Evolutionary conservation across 2,797 vertebrate species (phyloP).

Genomic region (Chaunax sp.): DNA sequence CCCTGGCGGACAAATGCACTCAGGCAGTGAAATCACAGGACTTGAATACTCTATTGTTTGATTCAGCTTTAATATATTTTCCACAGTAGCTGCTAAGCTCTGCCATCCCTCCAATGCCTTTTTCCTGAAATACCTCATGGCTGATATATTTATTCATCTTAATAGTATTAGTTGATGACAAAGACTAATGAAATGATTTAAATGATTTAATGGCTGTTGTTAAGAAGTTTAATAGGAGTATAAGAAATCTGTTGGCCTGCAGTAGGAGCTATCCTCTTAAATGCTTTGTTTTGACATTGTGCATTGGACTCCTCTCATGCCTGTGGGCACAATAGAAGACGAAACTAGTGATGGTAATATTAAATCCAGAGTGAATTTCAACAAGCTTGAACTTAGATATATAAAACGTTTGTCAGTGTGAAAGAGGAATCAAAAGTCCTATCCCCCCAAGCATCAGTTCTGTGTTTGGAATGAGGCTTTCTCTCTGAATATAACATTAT

Average conservation of each 20-base stretch:
- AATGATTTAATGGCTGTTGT: slow-evolving; percentile 14
- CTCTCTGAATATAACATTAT: background rate
- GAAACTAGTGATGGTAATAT: background rate
- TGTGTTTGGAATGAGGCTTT: background rate
- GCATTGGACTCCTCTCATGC: background rate
- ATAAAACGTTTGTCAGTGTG: no score
- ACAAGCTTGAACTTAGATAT: background rate
- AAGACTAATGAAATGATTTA: slow-evolving; percentile 7
- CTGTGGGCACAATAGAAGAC: background rate
- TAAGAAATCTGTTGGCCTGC: slow-evolving; percentile 3
- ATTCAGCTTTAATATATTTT: slow-evolving; percentile 66
- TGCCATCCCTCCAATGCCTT: slow-evolving; percentile 43
- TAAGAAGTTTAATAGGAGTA: slow-evolving; percentile 7
- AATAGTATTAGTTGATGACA: slow-evolving; percentile 28
- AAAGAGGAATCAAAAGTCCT: no score
- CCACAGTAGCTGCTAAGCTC: slow-evolving; percentile 58
- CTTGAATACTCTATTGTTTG: slow-evolving; percentile 66
- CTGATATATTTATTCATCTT: slow-evolving; percentile 48
- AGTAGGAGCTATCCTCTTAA: no score
- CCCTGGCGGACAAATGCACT: slow-evolving; percentile 31
- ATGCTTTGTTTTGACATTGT: slow-evolving; percentile 10
- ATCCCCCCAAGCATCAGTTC: no score
- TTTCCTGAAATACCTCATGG: slow-evolving; percentile 44
- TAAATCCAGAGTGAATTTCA: background rate
- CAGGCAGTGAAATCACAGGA: slow-evolving; percentile 42